Percentiles rank a stretch among this genome's conserved stretches.
These are phyloP conservation scores for Gibbula magus DNA, from an alignment of 2,888 invertebrate genomes.

Conservation along the genomic window DNA sequence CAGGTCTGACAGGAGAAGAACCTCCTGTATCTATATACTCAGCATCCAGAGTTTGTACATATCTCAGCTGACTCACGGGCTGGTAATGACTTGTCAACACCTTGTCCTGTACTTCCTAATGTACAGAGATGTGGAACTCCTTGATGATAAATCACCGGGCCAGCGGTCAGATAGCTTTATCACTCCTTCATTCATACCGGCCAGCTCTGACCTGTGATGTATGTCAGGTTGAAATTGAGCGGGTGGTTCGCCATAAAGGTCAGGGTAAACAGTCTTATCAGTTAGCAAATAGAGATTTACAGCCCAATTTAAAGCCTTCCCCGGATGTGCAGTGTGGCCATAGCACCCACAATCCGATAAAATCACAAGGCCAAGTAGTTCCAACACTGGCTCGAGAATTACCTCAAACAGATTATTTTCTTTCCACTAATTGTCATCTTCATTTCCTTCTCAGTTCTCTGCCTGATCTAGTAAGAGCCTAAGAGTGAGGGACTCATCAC, in stretches of 20 bases:
- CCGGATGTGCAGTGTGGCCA: constrained; percentile 8
- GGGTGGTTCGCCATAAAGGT: not conserved
- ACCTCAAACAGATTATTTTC: too few relatives aligned
- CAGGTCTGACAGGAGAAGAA: too few relatives aligned
- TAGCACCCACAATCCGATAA: too few relatives aligned
- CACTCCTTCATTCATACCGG: not conserved
- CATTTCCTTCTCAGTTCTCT: not conserved
- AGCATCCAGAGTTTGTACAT: too few relatives aligned
- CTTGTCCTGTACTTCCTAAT: too few relatives aligned
- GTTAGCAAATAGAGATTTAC: not conserved
- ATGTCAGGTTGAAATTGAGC: not conserved
- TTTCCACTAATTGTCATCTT: not conserved
- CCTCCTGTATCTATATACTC: too few relatives aligned
- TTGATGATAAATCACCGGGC: not conserved
- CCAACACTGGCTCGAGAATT: too few relatives aligned
- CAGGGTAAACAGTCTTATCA: constrained; percentile 3
- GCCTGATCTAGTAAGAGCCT: too few relatives aligned
- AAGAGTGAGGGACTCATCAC: too few relatives aligned
- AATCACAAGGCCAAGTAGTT: too few relatives aligned
- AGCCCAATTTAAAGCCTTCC: not conserved
- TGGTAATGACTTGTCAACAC: too few relatives aligned
- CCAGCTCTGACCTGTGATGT: not conserved
- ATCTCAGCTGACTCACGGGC: too few relatives aligned
- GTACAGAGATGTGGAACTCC: not conserved
- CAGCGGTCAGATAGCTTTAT: not conserved